Base-by-base conservation (phyloP, 2,797 vertebrate species). In the Chelidonichthys spinosus region DNA sequence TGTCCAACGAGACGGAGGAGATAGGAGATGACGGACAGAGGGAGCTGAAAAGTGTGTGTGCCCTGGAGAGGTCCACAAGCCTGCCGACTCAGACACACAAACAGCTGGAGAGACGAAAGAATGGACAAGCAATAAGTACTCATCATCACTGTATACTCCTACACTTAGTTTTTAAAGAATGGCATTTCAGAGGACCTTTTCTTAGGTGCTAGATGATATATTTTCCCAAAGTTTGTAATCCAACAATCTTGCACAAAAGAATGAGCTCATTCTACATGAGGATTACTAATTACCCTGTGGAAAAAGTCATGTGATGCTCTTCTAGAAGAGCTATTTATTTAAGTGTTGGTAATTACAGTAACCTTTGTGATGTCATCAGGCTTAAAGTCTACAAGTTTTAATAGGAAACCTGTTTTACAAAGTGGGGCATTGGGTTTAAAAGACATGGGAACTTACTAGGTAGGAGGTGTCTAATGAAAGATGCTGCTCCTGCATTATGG, bases 41-140 rank as follows among this genome's bases (percentile, higher is more conserved):
- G 77, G 92, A 94, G 83, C 80, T 95, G 70, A 92, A 72, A 50
- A 96, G 95, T 15, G 82, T 94, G 69, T 95, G 95, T 6, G 92
- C 92, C 33, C 65, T 95, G 69, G 88, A 93, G 82, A 93, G 53
- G 67, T 83, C 87, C 18, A 75, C 78, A 2, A 63, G 58, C 35
- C 71, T 39, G 25, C 67, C 61, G 0, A 79, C 32, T 43, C 85
- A 46, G n/a, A 71, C 69, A 0, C 69, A 69, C 4, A 74, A 72
- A 46, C 77, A 68, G 7, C 59, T 1, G 6, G 80, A 84, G 14
- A 87, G 61, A 62, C 60, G 2, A 54, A 91, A 63, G 70, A 91
- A 87, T 2, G 85, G 86, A 82, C 83, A 85, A 0, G 47, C 81
- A 63, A 82, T 86, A 79, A 90, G 94, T 94, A 91, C 47, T 44